Evolutionary conservation across 2,888 invertebrate genomes (phyloP).

Genomic region (Danaus chrysippus): DNA sequence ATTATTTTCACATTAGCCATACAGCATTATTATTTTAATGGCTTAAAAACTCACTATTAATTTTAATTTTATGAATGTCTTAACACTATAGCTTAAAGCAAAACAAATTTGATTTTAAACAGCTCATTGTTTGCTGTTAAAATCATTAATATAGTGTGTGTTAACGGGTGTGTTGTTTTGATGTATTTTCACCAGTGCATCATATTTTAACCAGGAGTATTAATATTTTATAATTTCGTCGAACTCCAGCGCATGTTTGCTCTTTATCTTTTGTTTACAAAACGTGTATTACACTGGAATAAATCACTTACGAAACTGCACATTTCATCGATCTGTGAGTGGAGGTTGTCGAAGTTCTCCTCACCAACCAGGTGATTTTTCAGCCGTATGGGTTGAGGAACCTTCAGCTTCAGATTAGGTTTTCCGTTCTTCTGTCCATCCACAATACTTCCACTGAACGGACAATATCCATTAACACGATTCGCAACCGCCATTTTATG

Average conservation of each 20-base stretch:
- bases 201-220: too few relatives aligned
- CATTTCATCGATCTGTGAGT: constrained; percentile 54
- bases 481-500: constrained; percentile 18
- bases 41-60: too few relatives aligned
- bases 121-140: too few relatives aligned
- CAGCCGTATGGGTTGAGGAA: constrained; percentile 61
- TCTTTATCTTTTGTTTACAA: not conserved
- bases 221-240: too few relatives aligned
- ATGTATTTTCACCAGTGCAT: too few relatives aligned
- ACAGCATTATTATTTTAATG: too few relatives aligned
- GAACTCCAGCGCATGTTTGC: not conserved
- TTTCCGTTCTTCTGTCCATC: constrained; percentile 48
- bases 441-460: constrained; percentile 52
- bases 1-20: too few relatives aligned
- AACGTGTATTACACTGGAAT: not conserved
- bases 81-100: too few relatives aligned
- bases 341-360: constrained; percentile 57
- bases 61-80: too few relatives aligned
- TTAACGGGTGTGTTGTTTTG: too few relatives aligned
- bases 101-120: too few relatives aligned
- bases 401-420: constrained; percentile 58
- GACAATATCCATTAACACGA: constrained; percentile 51
- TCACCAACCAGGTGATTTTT: constrained; percentile 52
- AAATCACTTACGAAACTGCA: constrained; percentile 55
- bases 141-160: too few relatives aligned